Percentiles rank a stretch among this genome's conserved stretches.
Evolutionary conservation across 2,113 vertebrate species (phyloP).

Genomic region (Fulica atra): DNA sequence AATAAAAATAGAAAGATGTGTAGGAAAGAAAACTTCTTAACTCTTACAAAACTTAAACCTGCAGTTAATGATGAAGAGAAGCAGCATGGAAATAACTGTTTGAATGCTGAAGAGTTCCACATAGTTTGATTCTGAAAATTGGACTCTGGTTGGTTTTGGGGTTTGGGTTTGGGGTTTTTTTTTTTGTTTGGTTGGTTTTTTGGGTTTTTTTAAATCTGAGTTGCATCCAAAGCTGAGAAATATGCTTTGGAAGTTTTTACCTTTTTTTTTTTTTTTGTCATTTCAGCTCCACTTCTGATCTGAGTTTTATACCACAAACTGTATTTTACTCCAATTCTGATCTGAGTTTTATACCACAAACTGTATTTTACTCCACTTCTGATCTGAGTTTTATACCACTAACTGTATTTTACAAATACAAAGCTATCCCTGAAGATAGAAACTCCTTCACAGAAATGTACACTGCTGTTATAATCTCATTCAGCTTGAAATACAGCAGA

Average conservation of each 20-base stretch:
- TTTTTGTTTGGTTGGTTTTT: neutral
- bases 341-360: neutral
- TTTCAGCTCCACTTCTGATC: neutral
- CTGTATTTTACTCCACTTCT: neutral
- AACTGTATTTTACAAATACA: neutral
- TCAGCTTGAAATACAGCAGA: neutral
- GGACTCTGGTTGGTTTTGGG: neutral
- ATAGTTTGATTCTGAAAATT: neutral
- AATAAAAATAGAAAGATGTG: constrained; percentile 49
- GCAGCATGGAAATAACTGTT: neutral
- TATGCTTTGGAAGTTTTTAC: neutral
- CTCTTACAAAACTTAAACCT: neutral
- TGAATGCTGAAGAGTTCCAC: neutral
- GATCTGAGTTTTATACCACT: neutral
- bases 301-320: neutral
- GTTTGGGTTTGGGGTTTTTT: too few species aligned
- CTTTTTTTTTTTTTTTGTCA: neutral
- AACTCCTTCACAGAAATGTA: neutral
- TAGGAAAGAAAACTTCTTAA: constrained; percentile 42
- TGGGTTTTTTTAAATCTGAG: neutral
- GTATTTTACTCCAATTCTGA: neutral
- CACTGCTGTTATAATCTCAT: neutral
- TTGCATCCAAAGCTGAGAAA: neutral
- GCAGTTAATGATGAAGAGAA: neutral
- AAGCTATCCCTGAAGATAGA: neutral